A percentile compares a stretch with the other conserved stretches of the same genome.
Conservation (phyloP, 2,113 vertebrate genomes). For the Picathartes gymnocephalus region DNA sequence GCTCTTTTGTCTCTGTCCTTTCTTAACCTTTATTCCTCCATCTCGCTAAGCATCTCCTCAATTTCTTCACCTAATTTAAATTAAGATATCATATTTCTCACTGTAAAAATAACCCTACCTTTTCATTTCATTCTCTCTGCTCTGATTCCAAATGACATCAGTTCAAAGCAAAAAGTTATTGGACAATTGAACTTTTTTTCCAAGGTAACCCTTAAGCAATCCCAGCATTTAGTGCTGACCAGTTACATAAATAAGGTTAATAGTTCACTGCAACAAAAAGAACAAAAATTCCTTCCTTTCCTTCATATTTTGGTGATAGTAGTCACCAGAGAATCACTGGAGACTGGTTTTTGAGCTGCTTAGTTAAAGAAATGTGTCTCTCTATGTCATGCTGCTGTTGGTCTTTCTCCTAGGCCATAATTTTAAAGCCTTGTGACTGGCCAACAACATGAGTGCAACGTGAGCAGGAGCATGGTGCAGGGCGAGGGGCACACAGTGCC, state of each 20-base stretch:
- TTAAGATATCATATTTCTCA: background rate
- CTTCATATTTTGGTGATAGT: background rate
- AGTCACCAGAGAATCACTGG: background rate
- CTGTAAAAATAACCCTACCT: background rate
- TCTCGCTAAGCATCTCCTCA: background rate
- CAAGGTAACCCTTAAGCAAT: background rate
- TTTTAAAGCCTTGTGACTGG: background rate
- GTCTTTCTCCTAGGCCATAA: background rate
- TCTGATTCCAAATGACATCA: background rate
- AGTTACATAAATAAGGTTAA: background rate
- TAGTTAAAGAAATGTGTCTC: background rate
- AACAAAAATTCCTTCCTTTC: background rate
- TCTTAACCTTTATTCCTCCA: background rate
- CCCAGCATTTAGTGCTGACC: background rate
- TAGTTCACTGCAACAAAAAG: background rate
- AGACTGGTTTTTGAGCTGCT: background rate
- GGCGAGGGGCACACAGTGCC: fast-evolving
- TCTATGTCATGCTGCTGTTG: background rate
- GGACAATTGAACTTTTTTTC: background rate
- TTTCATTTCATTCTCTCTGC: background rate
- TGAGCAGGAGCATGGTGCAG: background rate
- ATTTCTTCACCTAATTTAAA: background rate
- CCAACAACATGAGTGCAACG: background rate
- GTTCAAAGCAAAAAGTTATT: background rate
- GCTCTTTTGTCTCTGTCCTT: background rate